A percentile compares a stretch with the other conserved stretches of the same genome.
These are phyloP conservation scores for Eremobia ochroleuca DNA, from an alignment of 2,888 invertebrate genomes.

Conservation along the genomic window DNA sequence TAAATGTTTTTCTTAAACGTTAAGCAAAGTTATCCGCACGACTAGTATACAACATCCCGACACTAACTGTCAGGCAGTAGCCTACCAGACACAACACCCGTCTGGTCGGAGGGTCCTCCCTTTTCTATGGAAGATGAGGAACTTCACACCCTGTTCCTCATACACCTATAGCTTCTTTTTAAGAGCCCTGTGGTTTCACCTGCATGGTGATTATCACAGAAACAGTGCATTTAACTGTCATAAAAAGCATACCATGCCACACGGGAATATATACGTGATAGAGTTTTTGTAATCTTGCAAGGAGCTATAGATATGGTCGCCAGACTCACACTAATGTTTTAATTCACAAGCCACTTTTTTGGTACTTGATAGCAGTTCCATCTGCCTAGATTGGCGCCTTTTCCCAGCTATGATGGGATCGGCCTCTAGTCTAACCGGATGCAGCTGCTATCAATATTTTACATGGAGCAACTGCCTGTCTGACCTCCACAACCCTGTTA, in stretches of 20 bases:
- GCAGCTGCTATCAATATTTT: neutral
- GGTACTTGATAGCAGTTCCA: too few relatives aligned
- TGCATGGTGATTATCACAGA: neutral
- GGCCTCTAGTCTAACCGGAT: neutral
- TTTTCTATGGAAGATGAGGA: neutral
- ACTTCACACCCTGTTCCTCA: neutral
- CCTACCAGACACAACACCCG: neutral
- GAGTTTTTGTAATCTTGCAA: neutral
- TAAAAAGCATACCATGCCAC: neutral
- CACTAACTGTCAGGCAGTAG: neutral
- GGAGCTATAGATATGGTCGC: neutral
- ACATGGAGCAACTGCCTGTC: too few relatives aligned
- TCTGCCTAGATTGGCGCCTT: neutral
- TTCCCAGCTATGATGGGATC: neutral
- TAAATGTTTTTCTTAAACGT: too few relatives aligned
- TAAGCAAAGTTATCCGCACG: neutral
- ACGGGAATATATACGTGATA: neutral
- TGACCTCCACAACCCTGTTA: too few relatives aligned
- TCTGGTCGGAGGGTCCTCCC: neutral
- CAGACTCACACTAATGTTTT: neutral
- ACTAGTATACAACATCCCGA: neutral
- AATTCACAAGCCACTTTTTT: neutral
- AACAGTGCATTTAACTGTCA: neutral
- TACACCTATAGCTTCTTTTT: neutral
- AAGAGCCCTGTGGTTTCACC: neutral